Evolutionary conservation across 1,140 invertebrate genomes (phyloP).

Genomic region (Rhyzopertha dominica): DNA sequence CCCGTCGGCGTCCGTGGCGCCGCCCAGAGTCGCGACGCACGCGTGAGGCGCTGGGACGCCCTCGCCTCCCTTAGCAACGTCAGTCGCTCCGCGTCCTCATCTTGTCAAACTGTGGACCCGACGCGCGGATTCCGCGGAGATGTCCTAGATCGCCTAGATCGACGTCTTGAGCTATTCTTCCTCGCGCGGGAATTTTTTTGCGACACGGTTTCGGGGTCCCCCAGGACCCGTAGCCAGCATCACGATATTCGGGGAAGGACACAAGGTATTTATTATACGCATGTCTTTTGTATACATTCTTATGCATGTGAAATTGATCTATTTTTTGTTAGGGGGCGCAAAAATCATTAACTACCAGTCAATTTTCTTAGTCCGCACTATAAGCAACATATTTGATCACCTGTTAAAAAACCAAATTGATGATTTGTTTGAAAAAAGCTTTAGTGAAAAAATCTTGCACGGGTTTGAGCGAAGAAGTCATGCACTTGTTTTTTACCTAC

Average conservation of each 20-base stretch:
- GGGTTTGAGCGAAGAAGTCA: too few species aligned
- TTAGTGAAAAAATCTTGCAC: too few species aligned
- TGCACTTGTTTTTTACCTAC: too few species aligned
- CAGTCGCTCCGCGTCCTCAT: conserved; percentile 24
- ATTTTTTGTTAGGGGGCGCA: background rate
- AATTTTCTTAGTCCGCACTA: too few species aligned
- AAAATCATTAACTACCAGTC: background rate
- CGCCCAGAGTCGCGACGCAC: conserved; percentile 1
- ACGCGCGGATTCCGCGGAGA: conserved; percentile 3
- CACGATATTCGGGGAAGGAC: conserved; percentile 45
- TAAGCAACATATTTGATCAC: too few species aligned
- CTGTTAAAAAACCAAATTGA: too few species aligned
- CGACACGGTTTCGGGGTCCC: conserved; percentile 11
- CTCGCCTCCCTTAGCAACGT: conserved; percentile 42
- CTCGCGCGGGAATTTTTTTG: background rate
- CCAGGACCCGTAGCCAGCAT: conserved; percentile 35
- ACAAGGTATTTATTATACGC: conserved; percentile 39
- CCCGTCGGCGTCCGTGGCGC: conserved; percentile 4
- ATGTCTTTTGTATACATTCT: too few species aligned
- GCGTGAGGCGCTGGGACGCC: background rate
- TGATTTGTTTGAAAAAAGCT: too few species aligned
- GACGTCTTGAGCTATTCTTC: background rate
- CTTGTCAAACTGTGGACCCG: conserved; percentile 13
- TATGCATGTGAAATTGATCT: background rate
- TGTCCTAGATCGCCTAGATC: background rate